phyloP scores from a whole-genome alignment of 2,888 invertebrate species.

The Neocrepidodera transversa region DNA sequence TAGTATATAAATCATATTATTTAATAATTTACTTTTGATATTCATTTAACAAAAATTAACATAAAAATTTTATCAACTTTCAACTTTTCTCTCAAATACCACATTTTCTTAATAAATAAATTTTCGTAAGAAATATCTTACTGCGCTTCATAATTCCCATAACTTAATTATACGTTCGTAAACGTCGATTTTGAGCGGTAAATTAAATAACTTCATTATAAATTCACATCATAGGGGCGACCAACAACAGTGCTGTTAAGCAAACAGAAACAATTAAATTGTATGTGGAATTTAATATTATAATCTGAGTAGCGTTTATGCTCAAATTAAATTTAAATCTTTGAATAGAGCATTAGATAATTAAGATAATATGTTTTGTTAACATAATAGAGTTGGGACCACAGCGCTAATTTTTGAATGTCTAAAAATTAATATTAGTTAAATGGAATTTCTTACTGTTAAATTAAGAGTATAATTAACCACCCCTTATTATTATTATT shows the following conservation, averaged over 20 bases:
- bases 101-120: slow-evolving; percentile 14
- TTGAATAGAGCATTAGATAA: not conserved
- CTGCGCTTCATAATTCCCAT: slow-evolving; percentile 43
- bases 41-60: no score
- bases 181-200: slow-evolving; percentile 47
- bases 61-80: no score
- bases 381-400: no score
- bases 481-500: no score
- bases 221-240: slow-evolving; percentile 28
- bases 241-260: slow-evolving; percentile 16
- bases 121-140: slow-evolving; percentile 32
- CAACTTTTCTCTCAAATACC: not conserved
- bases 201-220: slow-evolving; percentile 39
- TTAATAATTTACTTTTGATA: no score
- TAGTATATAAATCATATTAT: no score
- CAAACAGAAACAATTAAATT: slow-evolving; percentile 16
- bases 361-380: no score
- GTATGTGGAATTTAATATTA: slow-evolving; percentile 6
- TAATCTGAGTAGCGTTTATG: slow-evolving; percentile 4
- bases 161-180: slow-evolving; percentile 49
- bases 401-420: no score
- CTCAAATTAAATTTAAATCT: slow-evolving; percentile 11
- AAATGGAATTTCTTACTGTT: no score
- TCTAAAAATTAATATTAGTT: no score
- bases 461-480: no score